A percentile compares a stretch with the other conserved stretches of the same genome.
Evolutionary conservation across 2,888 invertebrate genomes (phyloP).

Genomic region (Electrophaes corylata): DNA sequence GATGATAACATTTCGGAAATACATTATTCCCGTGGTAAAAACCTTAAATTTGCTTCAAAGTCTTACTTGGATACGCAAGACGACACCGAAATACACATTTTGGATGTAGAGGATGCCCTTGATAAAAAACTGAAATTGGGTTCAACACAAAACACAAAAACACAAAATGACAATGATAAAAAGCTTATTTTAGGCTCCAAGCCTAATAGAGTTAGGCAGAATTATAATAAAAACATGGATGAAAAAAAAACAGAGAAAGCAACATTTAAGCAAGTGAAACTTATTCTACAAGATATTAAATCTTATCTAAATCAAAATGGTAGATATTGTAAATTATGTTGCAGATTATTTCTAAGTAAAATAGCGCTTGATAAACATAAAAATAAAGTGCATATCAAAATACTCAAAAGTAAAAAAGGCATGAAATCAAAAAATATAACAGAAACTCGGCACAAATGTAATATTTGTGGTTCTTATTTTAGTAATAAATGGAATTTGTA

Average conservation of each 20-base stretch:
- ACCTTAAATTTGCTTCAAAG: constrained; percentile 55
- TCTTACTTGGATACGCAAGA: constrained; percentile 25
- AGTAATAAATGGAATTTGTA: constrained; percentile 36
- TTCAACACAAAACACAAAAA: constrained; percentile 47
- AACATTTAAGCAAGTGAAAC: constrained; percentile 34
- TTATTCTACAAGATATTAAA: constrained; percentile 53
- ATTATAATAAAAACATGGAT: neutral
- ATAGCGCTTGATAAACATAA: constrained; percentile 44
- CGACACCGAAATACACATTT: constrained; percentile 33
- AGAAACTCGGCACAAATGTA: constrained; percentile 27
- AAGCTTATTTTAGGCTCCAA: constrained; percentile 55
- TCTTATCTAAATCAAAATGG: constrained; percentile 51
- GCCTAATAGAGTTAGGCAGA: constrained; percentile 35
- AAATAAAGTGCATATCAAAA: constrained; percentile 13
- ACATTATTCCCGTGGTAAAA: too few species aligned
- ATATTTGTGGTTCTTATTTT: constrained; percentile 44
- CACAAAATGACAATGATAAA: constrained; percentile 9
- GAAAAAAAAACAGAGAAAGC: neutral
- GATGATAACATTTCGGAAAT: too few species aligned
- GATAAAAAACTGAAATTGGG: constrained; percentile 46
- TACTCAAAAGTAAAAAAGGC: neutral
- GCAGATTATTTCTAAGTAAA: constrained; percentile 59
- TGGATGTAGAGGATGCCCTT: constrained; percentile 31
- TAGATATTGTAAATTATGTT: constrained; percentile 61
- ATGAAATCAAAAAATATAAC: neutral